These are phyloP conservation scores for Phymastichus coffea DNA, from an alignment of 1,140 invertebrate genomes.

Conservation along the genomic window DNA sequence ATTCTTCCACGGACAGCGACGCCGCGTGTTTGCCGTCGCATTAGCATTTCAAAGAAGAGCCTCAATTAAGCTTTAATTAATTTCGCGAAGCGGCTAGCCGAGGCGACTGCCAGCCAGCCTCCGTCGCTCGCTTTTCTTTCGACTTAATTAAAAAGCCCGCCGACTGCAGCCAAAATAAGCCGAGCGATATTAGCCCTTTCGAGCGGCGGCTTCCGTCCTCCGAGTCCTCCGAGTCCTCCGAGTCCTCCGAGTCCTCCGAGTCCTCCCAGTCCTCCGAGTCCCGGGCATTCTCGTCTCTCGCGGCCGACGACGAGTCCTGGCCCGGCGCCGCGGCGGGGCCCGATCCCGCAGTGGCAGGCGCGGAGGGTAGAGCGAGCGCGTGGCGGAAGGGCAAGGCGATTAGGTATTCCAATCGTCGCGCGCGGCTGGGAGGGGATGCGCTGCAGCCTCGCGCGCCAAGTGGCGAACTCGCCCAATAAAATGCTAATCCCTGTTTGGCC, in stretches of 20 bases:
- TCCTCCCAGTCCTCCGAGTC: too few species aligned
- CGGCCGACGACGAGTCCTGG: too few species aligned
- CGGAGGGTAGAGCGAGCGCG: background rate
- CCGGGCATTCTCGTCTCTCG: too few species aligned
- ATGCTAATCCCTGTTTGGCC: slow-evolving; percentile 62
- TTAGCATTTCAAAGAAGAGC: slow-evolving; percentile 58
- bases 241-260: too few species aligned
- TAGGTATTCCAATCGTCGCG: slow-evolving; percentile 56
- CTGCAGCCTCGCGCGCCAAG: too few species aligned
- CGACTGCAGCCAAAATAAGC: slow-evolving; percentile 43
- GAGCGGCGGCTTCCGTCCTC: too few species aligned
- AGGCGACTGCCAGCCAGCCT: background rate
- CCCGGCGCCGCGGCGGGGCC: slow-evolving; percentile 31
- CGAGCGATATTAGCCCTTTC: slow-evolving; percentile 42
- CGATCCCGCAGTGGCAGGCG: background rate
- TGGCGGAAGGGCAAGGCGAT: slow-evolving; percentile 48
- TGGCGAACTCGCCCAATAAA: slow-evolving; percentile 61
- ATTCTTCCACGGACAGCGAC: slow-evolving; percentile 38
- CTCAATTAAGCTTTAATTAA: slow-evolving; percentile 58
- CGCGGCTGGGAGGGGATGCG: too few species aligned
- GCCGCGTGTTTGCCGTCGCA: slow-evolving; percentile 52
- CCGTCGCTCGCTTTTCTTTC: slow-evolving; percentile 52
- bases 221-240: too few species aligned
- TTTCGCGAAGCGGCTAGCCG: slow-evolving; percentile 44
- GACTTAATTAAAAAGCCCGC: slow-evolving; percentile 54